A percentile compares a stretch with the other conserved stretches of the same genome.
phyloP scores from a whole-genome alignment of 2,797 vertebrate genomes.

The Chaenodraco wilsoni region DNA sequence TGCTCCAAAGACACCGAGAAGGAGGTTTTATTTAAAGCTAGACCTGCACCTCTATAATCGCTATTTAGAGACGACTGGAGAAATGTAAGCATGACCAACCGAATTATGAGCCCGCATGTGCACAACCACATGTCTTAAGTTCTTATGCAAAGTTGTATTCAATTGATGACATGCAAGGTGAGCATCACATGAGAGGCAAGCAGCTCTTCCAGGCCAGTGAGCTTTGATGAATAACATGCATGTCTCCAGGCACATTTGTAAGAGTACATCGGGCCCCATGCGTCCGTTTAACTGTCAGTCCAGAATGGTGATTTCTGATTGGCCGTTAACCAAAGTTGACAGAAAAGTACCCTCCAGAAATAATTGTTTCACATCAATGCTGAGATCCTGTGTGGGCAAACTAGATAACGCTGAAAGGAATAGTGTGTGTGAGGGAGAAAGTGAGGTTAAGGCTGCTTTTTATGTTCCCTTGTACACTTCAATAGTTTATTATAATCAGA shows the following conservation, averaged over 20 bases:
- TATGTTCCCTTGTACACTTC: conserved; percentile 40
- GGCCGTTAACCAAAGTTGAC: conserved; percentile 35
- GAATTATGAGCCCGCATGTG: background rate
- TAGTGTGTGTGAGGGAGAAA: conserved; percentile 25
- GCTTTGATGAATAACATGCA: conserved; percentile 55
- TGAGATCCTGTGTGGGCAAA: conserved; percentile 39
- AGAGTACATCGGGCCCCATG: conserved; percentile 4
- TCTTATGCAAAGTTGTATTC: conserved; percentile 30
- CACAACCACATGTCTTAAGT: conserved; percentile 26
- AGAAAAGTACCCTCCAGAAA: conserved; percentile 32
- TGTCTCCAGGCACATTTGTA: conserved; percentile 44
- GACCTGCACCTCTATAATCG: background rate
- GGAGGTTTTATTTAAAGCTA: background rate
- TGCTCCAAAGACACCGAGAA: no score
- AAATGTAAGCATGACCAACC: background rate
- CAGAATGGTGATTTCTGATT: conserved; percentile 41
- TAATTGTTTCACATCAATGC: conserved; percentile 42
- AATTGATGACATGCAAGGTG: conserved; percentile 54
- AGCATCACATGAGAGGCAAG: conserved; percentile 42
- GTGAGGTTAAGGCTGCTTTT: conserved; percentile 20
- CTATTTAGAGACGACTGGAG: background rate
- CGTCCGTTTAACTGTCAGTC: conserved; percentile 40
- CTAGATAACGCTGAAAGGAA: conserved; percentile 39
- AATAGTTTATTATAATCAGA: conserved; percentile 39
- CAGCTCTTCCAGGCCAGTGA: conserved; percentile 49